Conservation (phyloP, 2,888 invertebrate genomes). For the Papilio protenor region DNA sequence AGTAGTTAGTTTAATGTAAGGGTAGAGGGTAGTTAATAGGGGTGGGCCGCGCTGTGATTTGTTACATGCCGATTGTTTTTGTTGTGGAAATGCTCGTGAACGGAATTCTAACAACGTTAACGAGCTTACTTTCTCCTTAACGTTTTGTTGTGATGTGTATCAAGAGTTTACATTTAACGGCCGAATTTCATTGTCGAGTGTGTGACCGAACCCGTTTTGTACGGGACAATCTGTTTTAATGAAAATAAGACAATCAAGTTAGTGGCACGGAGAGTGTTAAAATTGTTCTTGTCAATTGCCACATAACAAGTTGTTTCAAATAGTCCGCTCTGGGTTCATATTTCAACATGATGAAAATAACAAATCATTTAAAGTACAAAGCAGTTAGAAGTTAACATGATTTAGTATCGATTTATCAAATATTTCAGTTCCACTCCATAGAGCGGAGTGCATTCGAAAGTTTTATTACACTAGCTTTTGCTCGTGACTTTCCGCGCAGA, state of each 20-base stretch:
- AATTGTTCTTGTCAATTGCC: not conserved
- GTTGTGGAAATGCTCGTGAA: constrained; percentile 54
- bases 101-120: constrained; percentile 58
- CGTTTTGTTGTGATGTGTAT: constrained; percentile 16
- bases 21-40: constrained; percentile 49
- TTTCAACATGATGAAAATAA: constrained; percentile 9
- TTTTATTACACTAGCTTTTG: constrained; percentile 13
- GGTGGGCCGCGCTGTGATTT: constrained; percentile 57
- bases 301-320: not conserved
- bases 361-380: constrained; percentile 18
- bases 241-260: not conserved
- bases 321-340: not conserved
- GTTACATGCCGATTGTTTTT: constrained; percentile 78
- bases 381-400: constrained; percentile 15
- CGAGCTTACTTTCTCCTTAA: constrained; percentile 12
- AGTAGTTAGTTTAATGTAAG: constrained; percentile 68
- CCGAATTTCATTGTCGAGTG: not conserved
- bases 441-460: constrained; percentile 29
- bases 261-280: not conserved
- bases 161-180: not conserved
- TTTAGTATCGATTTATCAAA: constrained; percentile 25
- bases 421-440: constrained; percentile 24
- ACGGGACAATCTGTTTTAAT: not conserved
- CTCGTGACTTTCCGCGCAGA: no score
- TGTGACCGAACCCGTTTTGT: not conserved